Percentiles rank a stretch among this genome's conserved stretches.
phyloP scores from a whole-genome alignment of 2,797 vertebrate species.

The Eulemur albifrons region DNA sequence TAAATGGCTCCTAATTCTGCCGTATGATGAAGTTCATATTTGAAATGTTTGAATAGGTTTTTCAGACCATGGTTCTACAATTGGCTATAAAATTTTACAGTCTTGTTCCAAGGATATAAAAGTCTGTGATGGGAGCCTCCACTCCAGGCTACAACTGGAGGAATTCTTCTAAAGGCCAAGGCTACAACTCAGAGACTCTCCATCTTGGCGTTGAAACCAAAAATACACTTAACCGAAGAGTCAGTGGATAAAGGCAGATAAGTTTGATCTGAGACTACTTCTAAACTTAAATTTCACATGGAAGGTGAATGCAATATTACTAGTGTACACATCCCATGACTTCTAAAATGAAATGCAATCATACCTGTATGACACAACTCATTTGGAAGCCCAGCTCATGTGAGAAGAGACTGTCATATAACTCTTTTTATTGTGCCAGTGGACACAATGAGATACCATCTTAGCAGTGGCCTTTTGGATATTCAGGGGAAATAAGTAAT shows the following conservation, averaged over 20 bases:
- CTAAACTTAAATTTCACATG: neutral
- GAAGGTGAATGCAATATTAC: neutral
- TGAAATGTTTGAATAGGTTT: slow-evolving; percentile 47
- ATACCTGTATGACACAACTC: neutral
- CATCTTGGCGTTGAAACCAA: neutral
- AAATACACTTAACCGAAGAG: neutral
- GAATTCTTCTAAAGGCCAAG: neutral
- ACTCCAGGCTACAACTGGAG: neutral
- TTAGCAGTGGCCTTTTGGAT: neutral
- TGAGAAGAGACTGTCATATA: neutral
- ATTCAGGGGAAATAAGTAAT: neutral
- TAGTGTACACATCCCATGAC: neutral
- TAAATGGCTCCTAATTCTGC: slow-evolving; percentile 44
- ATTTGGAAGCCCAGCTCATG: neutral
- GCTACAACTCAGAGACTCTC: neutral
- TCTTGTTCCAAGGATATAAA: slow-evolving; percentile 45
- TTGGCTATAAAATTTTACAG: slow-evolving; percentile 44
- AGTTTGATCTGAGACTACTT: neutral
- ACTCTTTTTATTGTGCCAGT: neutral
- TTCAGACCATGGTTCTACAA: slow-evolving; percentile 19
- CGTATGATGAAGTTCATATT: neutral
- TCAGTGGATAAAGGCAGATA: neutral
- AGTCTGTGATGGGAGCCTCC: neutral
- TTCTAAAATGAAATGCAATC: neutral
- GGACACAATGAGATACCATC: neutral